Evolutionary conservation across 2,113 vertebrate genomes (phyloP).

Genomic region (Sus scrofa): DNA sequence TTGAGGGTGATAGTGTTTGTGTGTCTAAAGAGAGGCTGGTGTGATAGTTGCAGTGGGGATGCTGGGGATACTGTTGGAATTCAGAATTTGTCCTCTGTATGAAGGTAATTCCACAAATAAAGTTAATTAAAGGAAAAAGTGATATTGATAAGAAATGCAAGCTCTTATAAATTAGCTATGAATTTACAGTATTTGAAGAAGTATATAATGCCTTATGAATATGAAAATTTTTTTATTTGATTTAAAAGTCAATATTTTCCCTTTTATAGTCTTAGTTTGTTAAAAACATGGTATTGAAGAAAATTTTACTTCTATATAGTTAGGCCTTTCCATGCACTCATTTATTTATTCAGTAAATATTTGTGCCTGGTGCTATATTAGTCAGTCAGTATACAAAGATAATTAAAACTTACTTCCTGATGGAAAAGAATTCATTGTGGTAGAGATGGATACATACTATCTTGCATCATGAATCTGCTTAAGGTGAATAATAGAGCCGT

Average conservation of each 20-base stretch:
- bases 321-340: not conserved
- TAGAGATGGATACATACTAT: not conserved
- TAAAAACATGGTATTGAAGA: not conserved
- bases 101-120: not conserved
- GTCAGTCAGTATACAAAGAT: not conserved
- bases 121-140: not conserved
- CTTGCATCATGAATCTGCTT: not conserved
- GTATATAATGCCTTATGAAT: not conserved
- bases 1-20: not conserved
- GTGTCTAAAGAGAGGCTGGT: not conserved
- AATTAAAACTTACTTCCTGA: slow-evolving; percentile 1
- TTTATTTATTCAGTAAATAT: not conserved
- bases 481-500: not conserved
- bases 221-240: not conserved
- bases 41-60: not conserved
- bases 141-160: not conserved
- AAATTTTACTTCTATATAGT: not conserved
- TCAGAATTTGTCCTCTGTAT: not conserved
- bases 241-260: slow-evolving; percentile 41
- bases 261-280: not conserved
- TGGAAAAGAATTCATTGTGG: not conserved
- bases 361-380: not conserved
- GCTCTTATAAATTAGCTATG: not conserved
- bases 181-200: not conserved
- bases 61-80: slow-evolving; percentile 9